These are phyloP conservation scores for Marcusenius ussheri DNA, from an alignment of 2,113 vertebrate genomes.

Conservation along the genomic window DNA sequence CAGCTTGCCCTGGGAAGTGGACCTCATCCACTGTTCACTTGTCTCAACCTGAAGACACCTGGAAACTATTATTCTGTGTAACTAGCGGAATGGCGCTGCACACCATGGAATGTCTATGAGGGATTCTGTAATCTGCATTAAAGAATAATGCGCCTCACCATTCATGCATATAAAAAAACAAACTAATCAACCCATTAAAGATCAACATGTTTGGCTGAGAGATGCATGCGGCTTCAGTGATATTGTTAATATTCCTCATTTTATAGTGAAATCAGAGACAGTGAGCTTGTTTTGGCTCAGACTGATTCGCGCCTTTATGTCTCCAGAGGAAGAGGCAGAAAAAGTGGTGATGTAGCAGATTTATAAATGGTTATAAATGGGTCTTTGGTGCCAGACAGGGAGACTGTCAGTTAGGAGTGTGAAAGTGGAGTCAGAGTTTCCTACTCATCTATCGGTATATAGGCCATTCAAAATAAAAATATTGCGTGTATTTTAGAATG, in stretches of 20 bases:
- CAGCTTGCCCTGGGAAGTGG: slow-evolving; percentile 11
- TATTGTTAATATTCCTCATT: not conserved
- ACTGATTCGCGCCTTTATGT: not conserved
- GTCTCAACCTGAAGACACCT: not conserved
- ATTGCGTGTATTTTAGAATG: not conserved
- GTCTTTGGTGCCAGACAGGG: not conserved
- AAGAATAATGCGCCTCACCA: not conserved
- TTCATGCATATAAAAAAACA: not conserved
- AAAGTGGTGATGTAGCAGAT: not conserved
- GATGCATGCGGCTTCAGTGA: not conserved
- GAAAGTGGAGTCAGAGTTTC: not conserved
- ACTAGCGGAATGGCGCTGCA: slow-evolving; percentile 16
- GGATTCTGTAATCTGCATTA: not conserved
- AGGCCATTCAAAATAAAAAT: not conserved
- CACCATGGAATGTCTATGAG: not conserved
- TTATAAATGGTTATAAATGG: not conserved
- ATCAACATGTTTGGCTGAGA: not conserved
- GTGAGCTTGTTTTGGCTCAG: not conserved
- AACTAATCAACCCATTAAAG: not conserved
- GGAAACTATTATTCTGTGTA: slow-evolving; percentile 24
- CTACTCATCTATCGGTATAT: not conserved
- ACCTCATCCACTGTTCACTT: slow-evolving; percentile 20
- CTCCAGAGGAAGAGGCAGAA: not conserved
- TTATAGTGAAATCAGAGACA: not conserved
- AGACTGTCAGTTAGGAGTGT: not conserved